phyloP scores from a whole-genome alignment of 2,797 vertebrate species.

The Pseudochromis fuscus region DNA sequence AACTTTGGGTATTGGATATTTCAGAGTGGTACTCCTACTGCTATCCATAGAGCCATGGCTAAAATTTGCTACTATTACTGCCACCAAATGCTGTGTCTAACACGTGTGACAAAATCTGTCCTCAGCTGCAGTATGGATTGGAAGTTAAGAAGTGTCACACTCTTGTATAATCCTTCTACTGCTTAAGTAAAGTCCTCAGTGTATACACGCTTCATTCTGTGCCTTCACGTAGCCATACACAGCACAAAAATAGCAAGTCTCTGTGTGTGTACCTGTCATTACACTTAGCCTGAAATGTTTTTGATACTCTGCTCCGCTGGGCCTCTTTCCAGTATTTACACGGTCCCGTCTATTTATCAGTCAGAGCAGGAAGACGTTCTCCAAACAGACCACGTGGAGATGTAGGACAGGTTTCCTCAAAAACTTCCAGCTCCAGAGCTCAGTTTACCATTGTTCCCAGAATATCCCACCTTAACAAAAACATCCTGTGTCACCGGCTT shows the following conservation, averaged over 20 bases:
- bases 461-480: conserved; percentile 69
- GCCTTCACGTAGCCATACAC: conserved; percentile 11
- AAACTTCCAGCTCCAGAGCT: conserved; percentile 50
- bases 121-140: conserved; percentile 38
- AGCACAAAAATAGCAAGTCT: conserved; percentile 48
- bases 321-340: conserved; percentile 67
- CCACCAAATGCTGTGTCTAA: conserved; percentile 9
- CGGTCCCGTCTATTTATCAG: conserved; percentile 68
- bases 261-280: conserved; percentile 31
- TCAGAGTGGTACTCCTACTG: background rate
- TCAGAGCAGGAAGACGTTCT: conserved; percentile 67
- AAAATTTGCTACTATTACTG: background rate
- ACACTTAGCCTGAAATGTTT: conserved; percentile 49
- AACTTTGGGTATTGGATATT: background rate
- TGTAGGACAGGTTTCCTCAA: conserved; percentile 72
- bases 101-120: conserved; percentile 45
- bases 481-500: conserved; percentile 68
- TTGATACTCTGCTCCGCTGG: conserved; percentile 41
- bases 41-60: background rate
- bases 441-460: conserved; percentile 67
- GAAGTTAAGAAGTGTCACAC: conserved; percentile 49
- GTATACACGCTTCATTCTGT: conserved; percentile 36
- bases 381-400: conserved; percentile 61
- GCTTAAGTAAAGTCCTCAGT: conserved; percentile 53
- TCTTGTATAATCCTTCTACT: conserved; percentile 65